phyloP scores from a whole-genome alignment of 64 coral and sea anemone genomes.

The Platygyra sinensis region DNA sequence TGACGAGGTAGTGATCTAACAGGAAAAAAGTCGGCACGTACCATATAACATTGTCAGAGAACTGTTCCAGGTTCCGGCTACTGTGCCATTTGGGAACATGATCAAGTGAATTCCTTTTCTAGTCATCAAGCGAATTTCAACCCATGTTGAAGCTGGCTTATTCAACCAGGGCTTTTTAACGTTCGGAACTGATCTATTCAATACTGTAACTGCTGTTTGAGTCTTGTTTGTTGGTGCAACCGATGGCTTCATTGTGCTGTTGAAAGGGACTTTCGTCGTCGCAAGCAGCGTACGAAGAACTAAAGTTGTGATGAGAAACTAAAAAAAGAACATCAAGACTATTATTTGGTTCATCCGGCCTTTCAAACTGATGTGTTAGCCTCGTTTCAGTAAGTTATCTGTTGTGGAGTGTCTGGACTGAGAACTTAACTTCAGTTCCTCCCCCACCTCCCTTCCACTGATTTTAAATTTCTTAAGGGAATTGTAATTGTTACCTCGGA shows the following conservation, averaged over 20 bases:
- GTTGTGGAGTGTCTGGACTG: too few species aligned
- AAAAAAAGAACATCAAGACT: neutral
- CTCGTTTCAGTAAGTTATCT: too few species aligned
- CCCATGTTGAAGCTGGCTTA: conserved; percentile 13
- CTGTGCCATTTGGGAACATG: conserved; percentile 33
- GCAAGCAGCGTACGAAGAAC: conserved; percentile 13
- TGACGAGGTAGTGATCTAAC: too few species aligned
- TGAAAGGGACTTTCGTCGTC: neutral
- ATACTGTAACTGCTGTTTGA: neutral
- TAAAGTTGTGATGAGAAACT: conserved; percentile 18
- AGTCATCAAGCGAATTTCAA: conserved; percentile 21
- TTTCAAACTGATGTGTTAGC: too few species aligned
- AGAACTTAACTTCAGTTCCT: too few species aligned
- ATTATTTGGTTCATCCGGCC: neutral
- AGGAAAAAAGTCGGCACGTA: neutral
- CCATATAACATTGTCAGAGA: neutral
- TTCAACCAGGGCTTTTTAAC: neutral
- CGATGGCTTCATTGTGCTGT: neutral
- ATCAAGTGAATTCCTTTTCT: conserved; percentile 28
- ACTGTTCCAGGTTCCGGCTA: conserved; percentile 22
- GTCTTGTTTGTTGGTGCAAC: neutral
- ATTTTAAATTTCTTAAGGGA: too few species aligned
- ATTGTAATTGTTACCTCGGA: too few species aligned
- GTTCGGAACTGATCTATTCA: neutral
- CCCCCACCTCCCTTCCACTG: too few species aligned